Evolutionary conservation across 2,888 invertebrate genomes (phyloP), one percentile per base, ranked within the genome.

Genomic region (Agrotis puta): DNA sequence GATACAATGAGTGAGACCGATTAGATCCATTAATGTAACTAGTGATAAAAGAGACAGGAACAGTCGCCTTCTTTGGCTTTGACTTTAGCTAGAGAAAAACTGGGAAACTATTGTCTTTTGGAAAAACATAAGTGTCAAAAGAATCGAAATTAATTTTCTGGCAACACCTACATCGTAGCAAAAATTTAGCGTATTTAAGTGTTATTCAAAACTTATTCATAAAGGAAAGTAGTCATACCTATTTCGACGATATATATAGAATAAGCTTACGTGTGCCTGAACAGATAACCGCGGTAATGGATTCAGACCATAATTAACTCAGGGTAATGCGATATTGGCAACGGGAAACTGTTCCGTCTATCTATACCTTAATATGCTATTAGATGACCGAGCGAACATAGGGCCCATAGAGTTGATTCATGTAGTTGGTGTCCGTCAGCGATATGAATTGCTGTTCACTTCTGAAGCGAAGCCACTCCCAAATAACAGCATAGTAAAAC

Each of bases 281-380:
- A 20, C 67, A 65, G 59, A 73, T 63, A 65, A 16, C 65, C 56
- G 22, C 51, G 33, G 54, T 69, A 79, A 74, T 80, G 59, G 69
- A 56, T 33, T 39, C 63, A 53, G 58, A 6, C 63, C 43, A 56
- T 78, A 80, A 75, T 75, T 66, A 80, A 39, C 63, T 70, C 65
- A 45, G 51, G 50, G 16, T 69, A 66, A 74, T 70, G 57, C 27
- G 33, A 43, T 64, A 53, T 57, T 68, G 54, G 13, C 65, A 64
- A 76, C 81, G 67, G 77, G 57, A 64, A 45, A n/a, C 65, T 56
- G 47, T 56, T 51, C n/a, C 43, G 16, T 53, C 14, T 33, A 20
- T 14, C 39, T 24, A 13, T 45, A 53, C 71, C 24, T 16, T 71
- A 22, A 20, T 24, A 39, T 24, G 9, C 18, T 20, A 61, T 20